phyloP scores from a whole-genome alignment of 2,113 vertebrate species.

The Sturnira hondurensis region DNA sequence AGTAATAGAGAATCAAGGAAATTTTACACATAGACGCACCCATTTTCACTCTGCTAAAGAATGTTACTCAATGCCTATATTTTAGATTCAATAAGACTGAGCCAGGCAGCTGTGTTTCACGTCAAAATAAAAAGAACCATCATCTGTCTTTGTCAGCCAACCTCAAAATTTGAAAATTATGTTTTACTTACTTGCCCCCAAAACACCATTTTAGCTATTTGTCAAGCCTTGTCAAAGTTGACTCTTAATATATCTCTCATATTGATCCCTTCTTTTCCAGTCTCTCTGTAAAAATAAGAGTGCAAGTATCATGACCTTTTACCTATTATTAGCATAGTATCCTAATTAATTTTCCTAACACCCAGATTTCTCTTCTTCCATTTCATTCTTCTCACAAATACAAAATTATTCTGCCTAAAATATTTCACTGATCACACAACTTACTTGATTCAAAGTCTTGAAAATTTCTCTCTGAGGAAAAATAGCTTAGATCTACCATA shows the following conservation, averaged over 20 bases:
- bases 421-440: background rate
- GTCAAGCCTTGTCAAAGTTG: background rate
- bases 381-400: background rate
- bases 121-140: background rate
- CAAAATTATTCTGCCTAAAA: conserved; percentile 17
- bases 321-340: background rate
- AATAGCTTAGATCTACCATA: background rate
- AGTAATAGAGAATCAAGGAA: conserved; percentile 12
- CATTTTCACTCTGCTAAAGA: background rate
- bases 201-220: background rate
- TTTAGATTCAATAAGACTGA: background rate
- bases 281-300: background rate
- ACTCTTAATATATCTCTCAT: background rate
- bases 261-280: background rate
- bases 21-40: background rate
- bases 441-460: background rate
- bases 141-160: background rate
- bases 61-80: background rate
- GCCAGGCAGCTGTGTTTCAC: background rate
- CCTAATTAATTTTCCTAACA: background rate
- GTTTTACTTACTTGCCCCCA: background rate
- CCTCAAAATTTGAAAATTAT: background rate
- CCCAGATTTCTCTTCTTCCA: background rate
- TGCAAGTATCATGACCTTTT: background rate
- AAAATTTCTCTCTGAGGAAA: background rate